These are phyloP conservation scores for Acanthochromis polyacanthus DNA, from an alignment of 2,113 vertebrate genomes.

Conservation along the genomic window DNA sequence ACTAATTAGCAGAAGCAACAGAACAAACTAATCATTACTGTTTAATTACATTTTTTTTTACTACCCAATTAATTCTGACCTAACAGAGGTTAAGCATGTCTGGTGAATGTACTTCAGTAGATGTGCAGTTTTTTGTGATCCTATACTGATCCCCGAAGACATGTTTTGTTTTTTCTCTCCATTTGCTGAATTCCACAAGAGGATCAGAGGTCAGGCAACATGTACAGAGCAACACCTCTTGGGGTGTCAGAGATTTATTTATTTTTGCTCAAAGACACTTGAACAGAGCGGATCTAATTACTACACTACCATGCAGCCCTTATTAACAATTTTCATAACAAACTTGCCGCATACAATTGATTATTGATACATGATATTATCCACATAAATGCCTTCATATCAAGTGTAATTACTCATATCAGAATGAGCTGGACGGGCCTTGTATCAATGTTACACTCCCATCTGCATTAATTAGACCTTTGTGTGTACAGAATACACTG, in stretches of 20 bases:
- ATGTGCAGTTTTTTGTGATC: constrained; percentile 29
- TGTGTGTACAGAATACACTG: constrained; percentile 44
- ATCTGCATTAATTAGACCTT: constrained; percentile 67
- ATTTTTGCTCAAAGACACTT: background rate
- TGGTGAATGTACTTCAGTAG: constrained; percentile 32
- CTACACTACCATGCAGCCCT: background rate
- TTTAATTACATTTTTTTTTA: constrained; percentile 54
- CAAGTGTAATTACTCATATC: constrained; percentile 56
- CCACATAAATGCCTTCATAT: constrained; percentile 45
- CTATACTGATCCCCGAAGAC: constrained; percentile 23
- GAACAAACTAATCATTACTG: constrained; percentile 50
- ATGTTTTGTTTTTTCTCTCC: constrained; percentile 10
- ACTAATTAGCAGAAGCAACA: constrained; percentile 42
- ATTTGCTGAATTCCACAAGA: constrained; percentile 12
- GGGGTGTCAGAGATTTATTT: constrained; percentile 10
- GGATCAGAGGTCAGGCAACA: constrained; percentile 45
- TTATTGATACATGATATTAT: constrained; percentile 39
- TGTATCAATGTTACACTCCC: constrained; percentile 62
- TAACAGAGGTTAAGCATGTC: constrained; percentile 55
- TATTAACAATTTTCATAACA: constrained; percentile 14
- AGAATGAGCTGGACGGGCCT: constrained; percentile 35
- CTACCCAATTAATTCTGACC: constrained; percentile 58
- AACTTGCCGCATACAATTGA: constrained; percentile 35
- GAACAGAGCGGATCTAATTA: background rate
- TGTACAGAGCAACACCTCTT: constrained; percentile 40